These are phyloP conservation scores for Zaprionus vittiger DNA, from an alignment of 1,140 invertebrate genomes.

Conservation along the genomic window DNA sequence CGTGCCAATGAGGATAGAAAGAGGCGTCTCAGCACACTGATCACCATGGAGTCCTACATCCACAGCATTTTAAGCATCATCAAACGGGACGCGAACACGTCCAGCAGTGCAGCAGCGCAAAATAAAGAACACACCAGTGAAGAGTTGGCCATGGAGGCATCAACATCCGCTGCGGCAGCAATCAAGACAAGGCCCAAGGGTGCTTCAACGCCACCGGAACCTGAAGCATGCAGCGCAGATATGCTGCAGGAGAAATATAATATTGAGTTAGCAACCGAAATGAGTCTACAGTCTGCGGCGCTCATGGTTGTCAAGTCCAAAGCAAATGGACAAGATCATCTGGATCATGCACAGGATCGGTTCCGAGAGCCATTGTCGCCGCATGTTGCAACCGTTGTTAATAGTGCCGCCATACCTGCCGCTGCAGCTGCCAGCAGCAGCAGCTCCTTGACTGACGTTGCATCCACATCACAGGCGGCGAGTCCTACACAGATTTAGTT, in stretches of 20 bases:
- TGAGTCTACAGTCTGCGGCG: conserved; percentile 26
- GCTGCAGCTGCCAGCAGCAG: conserved; percentile 22
- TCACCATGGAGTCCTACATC: conserved; percentile 80
- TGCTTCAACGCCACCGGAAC: conserved; percentile 59
- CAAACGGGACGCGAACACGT: conserved; percentile 60
- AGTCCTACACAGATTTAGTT: conserved; percentile 82
- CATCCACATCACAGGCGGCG: conserved; percentile 69
- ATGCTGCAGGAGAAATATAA: conserved; percentile 41
- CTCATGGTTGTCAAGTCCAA: conserved; percentile 38
- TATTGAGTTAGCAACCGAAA: conserved; percentile 55
- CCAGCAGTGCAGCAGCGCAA: conserved; percentile 17
- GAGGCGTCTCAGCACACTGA: conserved; percentile 64
- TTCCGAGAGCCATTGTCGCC: conserved; percentile 18
- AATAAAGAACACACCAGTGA: conserved; percentile 50
- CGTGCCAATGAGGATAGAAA: conserved; percentile 74
- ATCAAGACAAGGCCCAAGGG: conserved; percentile 49
- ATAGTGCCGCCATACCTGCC: conserved; percentile 9
- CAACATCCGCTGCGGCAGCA: conserved; percentile 64
- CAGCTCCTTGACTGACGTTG: conserved; percentile 37
- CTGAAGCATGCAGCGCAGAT: conserved; percentile 19
- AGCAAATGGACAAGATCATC: conserved; percentile 20
- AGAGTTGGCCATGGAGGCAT: conserved; percentile 51
- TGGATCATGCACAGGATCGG: conserved; percentile 27
- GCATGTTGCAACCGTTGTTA: conserved; percentile 16
- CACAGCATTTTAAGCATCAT: conserved; percentile 75